These are phyloP conservation scores for Drosophila auraria DNA, from an alignment of 1,140 invertebrate species.

Conservation along the genomic window DNA sequence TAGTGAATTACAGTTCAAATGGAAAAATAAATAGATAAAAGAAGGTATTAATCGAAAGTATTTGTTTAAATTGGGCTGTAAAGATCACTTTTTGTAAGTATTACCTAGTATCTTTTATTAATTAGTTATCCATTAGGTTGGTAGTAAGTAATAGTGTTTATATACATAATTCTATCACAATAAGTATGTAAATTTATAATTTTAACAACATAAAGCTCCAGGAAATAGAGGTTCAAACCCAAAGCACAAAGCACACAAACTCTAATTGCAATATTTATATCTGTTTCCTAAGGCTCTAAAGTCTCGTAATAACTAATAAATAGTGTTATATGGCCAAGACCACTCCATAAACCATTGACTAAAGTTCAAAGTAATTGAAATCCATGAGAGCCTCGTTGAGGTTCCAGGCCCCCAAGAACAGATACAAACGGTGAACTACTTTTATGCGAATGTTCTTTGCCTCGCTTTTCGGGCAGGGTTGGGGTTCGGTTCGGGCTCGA, in stretches of 20 bases:
- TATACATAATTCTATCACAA: too few species aligned
- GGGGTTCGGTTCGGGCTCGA: not conserved
- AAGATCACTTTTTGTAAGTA: too few species aligned
- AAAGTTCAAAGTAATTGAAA: conserved; percentile 4
- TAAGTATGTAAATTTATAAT: too few species aligned
- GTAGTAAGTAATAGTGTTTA: too few species aligned
- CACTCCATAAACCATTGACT: conserved; percentile 2
- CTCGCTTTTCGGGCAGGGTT: not conserved
- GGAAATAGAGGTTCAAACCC: not conserved
- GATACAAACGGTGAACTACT: conserved; percentile 10
- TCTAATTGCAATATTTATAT: not conserved
- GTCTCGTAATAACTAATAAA: not conserved
- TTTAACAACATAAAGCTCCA: too few species aligned
- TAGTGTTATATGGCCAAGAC: not conserved
- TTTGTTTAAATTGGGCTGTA: too few species aligned
- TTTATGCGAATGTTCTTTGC: conserved; percentile 7
- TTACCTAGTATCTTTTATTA: too few species aligned
- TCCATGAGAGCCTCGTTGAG: not conserved
- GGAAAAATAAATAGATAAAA: too few species aligned
- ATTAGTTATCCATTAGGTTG: too few species aligned
- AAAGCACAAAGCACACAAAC: too few species aligned
- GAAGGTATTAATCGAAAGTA: too few species aligned
- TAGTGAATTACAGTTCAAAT: too few species aligned
- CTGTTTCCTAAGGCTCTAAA: not conserved
- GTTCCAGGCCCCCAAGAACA: not conserved